phyloP scores from a whole-genome alignment of 1,140 invertebrate genomes.

The Brachionus rubens region DNA sequence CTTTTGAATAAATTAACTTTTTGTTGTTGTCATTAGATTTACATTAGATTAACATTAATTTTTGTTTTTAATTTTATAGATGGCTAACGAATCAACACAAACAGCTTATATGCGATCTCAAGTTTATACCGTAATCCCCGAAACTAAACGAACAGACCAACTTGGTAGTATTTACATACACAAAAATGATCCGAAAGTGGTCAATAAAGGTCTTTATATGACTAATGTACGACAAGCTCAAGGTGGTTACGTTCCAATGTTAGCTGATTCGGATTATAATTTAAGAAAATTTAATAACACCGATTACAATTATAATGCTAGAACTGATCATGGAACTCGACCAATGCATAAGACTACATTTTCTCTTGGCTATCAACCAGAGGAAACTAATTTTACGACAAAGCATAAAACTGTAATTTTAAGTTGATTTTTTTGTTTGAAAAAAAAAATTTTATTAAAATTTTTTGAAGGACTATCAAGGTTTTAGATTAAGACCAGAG shows the following conservation, averaged over 20 bases:
- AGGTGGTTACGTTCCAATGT: slow-evolving; percentile 11
- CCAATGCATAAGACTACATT: slow-evolving; percentile 35
- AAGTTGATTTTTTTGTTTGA: background rate
- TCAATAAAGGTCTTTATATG: slow-evolving; percentile 26
- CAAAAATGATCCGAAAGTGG: slow-evolving; percentile 34
- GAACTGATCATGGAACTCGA: slow-evolving; percentile 5
- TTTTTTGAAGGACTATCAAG: slow-evolving; percentile 33
- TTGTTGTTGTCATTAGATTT: background rate
- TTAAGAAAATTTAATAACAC: slow-evolving; percentile 9
- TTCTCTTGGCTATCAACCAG: background rate
- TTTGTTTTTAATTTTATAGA: too few species aligned
- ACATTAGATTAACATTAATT: too few species aligned
- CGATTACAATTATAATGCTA: background rate
- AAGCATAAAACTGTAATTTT: background rate
- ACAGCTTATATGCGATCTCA: too few species aligned
- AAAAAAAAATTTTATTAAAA: background rate
- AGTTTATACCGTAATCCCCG: background rate
- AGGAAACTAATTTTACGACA: background rate
- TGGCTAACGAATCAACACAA: too few species aligned
- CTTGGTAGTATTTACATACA: slow-evolving; percentile 18
- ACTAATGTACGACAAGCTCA: slow-evolving; percentile 8
- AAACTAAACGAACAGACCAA: slow-evolving; percentile 3
- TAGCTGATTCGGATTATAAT: background rate
- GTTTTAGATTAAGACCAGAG: slow-evolving; percentile 13
- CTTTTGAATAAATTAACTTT: background rate